A percentile compares a stretch with the other conserved stretches of the same genome.
Conservation (phyloP, 92 coral and sea anemone genomes). For the Phenganax stokvisi region DNA sequence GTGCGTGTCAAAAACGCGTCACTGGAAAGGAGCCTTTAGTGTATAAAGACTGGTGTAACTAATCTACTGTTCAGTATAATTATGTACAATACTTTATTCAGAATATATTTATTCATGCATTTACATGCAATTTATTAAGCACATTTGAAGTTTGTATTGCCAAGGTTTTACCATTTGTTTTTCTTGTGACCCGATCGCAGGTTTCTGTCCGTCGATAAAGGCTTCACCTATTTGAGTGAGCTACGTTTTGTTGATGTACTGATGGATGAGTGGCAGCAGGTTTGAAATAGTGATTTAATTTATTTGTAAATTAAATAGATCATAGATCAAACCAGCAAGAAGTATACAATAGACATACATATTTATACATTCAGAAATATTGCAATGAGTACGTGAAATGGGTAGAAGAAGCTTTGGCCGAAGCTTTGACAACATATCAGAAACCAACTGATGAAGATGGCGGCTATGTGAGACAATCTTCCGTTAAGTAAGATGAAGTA, state of each 20-base stretch:
- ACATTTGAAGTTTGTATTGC: not conserved
- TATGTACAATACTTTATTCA: not conserved
- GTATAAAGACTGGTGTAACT: not conserved
- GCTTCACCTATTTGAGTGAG: constrained; percentile 62
- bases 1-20: no score
- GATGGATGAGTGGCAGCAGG: constrained; percentile 83
- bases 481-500: constrained; percentile 53
- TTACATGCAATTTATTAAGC: not conserved
- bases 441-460: constrained; percentile 77
- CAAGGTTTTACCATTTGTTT: not conserved
- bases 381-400: constrained; percentile 74
- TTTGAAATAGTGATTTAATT: constrained; percentile 7
- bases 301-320: not conserved
- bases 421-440: constrained; percentile 86
- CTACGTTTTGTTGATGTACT: constrained; percentile 63
- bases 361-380: constrained; percentile 50
- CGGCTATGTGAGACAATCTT: constrained; percentile 72
- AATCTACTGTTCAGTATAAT: not conserved
- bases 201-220: constrained; percentile 89
- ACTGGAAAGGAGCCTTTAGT: no score
- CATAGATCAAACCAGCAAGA: no score
- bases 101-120: not conserved
- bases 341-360: not conserved
- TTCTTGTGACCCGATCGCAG: constrained; percentile 36
- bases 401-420: constrained; percentile 93